A percentile compares a stretch with the other conserved stretches of the same genome.
These are phyloP conservation scores for Synaphobranchus kaupii DNA, from an alignment of 2,797 vertebrate genomes.

Conservation along the genomic window DNA sequence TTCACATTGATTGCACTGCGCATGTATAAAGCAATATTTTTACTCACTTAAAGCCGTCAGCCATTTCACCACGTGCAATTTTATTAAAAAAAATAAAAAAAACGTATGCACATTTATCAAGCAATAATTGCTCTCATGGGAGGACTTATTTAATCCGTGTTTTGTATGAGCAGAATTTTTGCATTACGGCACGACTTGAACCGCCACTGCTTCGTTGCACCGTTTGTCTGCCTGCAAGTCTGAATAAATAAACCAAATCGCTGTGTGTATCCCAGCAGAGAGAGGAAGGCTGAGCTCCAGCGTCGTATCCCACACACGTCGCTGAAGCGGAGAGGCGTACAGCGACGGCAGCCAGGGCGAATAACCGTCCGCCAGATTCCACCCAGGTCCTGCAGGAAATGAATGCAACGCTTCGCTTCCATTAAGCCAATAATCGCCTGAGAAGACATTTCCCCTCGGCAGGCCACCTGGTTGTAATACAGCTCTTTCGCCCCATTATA, in stretches of 20 bases:
- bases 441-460: neutral
- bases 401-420: neutral
- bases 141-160: neutral
- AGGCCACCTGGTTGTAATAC: neutral
- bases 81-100: neutral
- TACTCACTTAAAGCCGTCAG: neutral
- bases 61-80: neutral
- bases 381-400: neutral
- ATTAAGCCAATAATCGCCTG: neutral
- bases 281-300: neutral
- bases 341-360: neutral
- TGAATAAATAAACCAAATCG: neutral
- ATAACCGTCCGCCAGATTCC: neutral
- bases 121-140: neutral
- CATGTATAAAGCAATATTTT: neutral
- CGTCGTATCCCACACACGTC: neutral
- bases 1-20: neutral
- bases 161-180: neutral
- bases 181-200: neutral
- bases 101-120: neutral
- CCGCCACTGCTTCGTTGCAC: neutral
- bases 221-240: neutral
- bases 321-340: neutral
- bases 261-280: neutral
- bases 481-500: neutral